Evolutionary conservation across 1,140 invertebrate species (phyloP).

Genomic region (Anoplophora glabripennis): DNA sequence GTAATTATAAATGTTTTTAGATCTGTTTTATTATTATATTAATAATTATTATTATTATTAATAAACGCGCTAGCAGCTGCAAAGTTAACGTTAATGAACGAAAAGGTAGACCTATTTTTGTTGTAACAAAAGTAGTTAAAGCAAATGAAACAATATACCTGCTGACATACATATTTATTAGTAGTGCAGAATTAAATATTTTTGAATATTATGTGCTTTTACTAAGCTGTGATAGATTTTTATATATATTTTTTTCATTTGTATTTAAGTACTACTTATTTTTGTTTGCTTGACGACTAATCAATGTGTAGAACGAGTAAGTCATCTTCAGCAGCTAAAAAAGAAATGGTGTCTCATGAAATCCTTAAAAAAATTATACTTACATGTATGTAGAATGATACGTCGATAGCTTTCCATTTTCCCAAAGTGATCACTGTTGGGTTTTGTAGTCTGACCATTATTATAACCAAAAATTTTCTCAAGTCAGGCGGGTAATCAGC

Average conservation of each 20-base stretch:
- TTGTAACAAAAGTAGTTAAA: no score
- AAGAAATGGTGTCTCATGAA: neutral
- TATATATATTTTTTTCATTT: neutral
- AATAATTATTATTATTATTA: no score
- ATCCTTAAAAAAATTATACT: neutral
- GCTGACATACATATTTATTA: no score
- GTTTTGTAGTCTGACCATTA: neutral
- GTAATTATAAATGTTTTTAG: no score
- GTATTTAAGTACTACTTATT: neutral
- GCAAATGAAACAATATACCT: no score
- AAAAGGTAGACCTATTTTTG: no score
- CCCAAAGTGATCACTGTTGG: neutral
- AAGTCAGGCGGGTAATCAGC: neutral
- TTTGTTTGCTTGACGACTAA: neutral
- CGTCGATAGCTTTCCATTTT: neutral
- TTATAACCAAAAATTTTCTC: neutral
- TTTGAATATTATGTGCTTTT: neutral
- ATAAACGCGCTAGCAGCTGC: no score
- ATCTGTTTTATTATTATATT: no score
- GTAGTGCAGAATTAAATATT: neutral
- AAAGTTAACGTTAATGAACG: no score
- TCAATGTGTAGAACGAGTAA: conserved; percentile 1
- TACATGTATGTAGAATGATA: neutral
- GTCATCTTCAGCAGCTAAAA: conserved; percentile 1
- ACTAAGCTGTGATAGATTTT: no score